Evolutionary conservation across 30 jellyfish, hydroid and myxozoan species (phyloP).

Genomic region (Hydra vulgaris): DNA sequence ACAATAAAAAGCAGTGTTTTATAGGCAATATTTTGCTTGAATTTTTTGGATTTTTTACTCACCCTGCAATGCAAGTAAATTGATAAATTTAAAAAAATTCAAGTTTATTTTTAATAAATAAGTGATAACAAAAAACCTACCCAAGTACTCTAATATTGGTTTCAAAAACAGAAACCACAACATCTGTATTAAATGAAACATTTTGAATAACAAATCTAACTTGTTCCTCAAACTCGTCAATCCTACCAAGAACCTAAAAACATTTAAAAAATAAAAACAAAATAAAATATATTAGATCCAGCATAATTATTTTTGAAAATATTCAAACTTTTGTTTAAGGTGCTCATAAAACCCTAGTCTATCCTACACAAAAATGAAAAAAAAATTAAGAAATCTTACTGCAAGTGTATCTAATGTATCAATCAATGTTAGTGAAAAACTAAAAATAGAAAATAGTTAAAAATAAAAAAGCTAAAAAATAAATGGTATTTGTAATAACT

Average conservation of each 20-base stretch:
- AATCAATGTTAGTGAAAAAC: conserved; percentile 86
- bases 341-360: too few species aligned
- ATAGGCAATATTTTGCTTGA: too few species aligned
- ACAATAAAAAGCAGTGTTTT: too few species aligned
- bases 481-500: neutral
- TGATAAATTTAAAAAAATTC: neutral
- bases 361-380: neutral
- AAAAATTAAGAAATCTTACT: conserved; percentile 48
- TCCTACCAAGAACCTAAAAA: conserved; percentile 68
- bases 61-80: neutral
- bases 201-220: conserved; percentile 42
- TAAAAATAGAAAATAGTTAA: conserved; percentile 5
- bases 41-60: too few species aligned
- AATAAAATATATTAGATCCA: neutral
- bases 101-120: neutral
- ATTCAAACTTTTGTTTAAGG: too few species aligned
- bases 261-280: neutral
- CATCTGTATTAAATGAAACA: conserved; percentile 82
- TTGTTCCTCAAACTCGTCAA: conserved; percentile 73
- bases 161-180: conserved; percentile 90
- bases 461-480: neutral
- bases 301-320: too few species aligned
- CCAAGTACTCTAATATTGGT: conserved; percentile 93
- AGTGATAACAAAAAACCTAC: conserved; percentile 27
- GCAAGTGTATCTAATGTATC: conserved; percentile 97